phyloP scores from a whole-genome alignment of 2,797 vertebrate species.

The Phrynocephalus vlangalii region DNA sequence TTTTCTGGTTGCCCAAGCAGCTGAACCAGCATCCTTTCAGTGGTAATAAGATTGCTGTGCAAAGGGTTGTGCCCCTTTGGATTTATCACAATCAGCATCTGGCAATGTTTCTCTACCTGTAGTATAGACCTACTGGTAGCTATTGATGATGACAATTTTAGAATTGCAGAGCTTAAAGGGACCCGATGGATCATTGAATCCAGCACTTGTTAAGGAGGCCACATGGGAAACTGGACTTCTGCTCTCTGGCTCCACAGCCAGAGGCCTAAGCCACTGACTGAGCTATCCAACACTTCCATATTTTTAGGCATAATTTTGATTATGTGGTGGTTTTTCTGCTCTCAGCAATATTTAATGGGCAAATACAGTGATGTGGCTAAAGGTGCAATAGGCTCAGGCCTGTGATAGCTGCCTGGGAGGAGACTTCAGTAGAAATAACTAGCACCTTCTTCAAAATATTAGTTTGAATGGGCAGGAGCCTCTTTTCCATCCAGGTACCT shows the following conservation, averaged over 20 bases:
- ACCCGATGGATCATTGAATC: no score
- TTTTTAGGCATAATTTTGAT: constrained; percentile 37
- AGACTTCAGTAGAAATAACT: neutral
- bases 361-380: neutral
- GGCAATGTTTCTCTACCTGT: constrained; percentile 77
- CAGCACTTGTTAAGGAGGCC: no score
- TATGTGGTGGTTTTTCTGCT: neutral
- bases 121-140: no score
- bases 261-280: no score
- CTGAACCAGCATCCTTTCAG: constrained; percentile 76
- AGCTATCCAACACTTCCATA: neutral
- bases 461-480: no score
- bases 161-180: no score
- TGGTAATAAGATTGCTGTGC: constrained; percentile 75
- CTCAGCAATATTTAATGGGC: neutral
- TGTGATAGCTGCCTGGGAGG: neutral
- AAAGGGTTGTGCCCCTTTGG: constrained; percentile 75
- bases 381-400: neutral
- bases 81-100: constrained; percentile 83
- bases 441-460: neutral
- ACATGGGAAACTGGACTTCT: no score
- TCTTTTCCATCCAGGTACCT: neutral
- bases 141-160: no score
- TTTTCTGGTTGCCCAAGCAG: constrained; percentile 68
- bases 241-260: no score